Evolutionary conservation across 2,113 vertebrate species (phyloP), one percentile per base, ranked within the genome.

Genomic region (Nettapus auritus): DNA sequence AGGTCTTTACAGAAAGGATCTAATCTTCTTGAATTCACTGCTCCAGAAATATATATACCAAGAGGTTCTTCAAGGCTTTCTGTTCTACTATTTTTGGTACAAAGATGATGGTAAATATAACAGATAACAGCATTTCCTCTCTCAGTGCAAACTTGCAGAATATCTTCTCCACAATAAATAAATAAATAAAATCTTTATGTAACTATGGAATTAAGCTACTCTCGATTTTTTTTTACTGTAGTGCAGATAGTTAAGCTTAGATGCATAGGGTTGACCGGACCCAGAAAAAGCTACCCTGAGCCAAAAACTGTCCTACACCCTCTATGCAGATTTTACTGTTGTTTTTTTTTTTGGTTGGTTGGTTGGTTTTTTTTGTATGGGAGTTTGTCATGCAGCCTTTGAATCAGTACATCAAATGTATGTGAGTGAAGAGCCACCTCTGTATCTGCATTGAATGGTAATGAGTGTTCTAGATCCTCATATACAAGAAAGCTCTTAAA

Each of bases 31-130:
- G 36, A 73, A 87, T 62, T 94, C 63, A 55, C 59, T 89, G n/a
- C 34, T 87, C 53, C 87, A 95, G 75, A 96, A 89, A 85, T 92
- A 94, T 14, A 85, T 92, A 94, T 14, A 76, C 44, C 19, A 85
- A 73, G 78, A 71, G 36, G 71, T 81, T 77, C 57, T 92, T 94
- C 81, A 92, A 87, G 53, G 64, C 73, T 88, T 93, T 94, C 69
- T 83, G 59, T 82, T 82, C 75, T 82, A 46, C 92, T 95, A 76
- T 91, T 94, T 95, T 89, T 69, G 62, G 26, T 85, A 94, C 33
- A 89, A 81, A 92, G 70, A 79, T 76, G 42, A 36, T 84, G 70
- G 69, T 75, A 90, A 84, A 60, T 79, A 13, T 73, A 85, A 79
- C 42, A 91, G 33, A 91, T 69, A 76, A 20, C 55, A 81, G 44